Base-by-base conservation (phyloP, 2,113 vertebrate species). In the Pachyramphus minor region DNA sequence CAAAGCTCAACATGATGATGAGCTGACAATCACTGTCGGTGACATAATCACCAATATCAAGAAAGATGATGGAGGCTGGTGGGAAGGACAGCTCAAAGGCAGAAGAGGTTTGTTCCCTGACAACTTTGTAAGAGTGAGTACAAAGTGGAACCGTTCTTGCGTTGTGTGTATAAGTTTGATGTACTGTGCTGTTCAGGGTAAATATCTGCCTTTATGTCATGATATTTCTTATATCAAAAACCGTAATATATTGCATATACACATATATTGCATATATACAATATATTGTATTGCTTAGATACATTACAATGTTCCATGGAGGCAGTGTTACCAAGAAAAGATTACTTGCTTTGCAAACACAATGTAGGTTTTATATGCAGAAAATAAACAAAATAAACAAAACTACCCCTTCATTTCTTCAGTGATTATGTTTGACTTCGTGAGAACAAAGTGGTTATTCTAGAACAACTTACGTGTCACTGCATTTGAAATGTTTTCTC, bases 121-220 rank as follows among this genome's bases (percentile, higher is more conserved):
- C 98, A 99, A 99, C 98, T 99, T 99, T 97, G 99, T 99, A 98
- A 98, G 99, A 98, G 99, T 99, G 98, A 99, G 99, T 99, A 98
- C 97, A 98, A 98, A 97, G 97, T 97, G 95, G 96, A 98, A 97
- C 93, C 88, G 96, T 98, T 98, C 97, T 96, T 89, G 94, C 96
- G 82, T 96, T 89, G 86, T 94, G 45, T 92, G 93, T 95, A 78
- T 92, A 92, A 5, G 2, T 84, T 92, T 85, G 55, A 27, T 89
- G 31, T 85, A 44, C 44, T 88, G 30, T 89, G 50, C 47, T 80
- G 52, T 55, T 90, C 21, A 37, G 55, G 53, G 33, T 84, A 47
- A 64, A 41, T 63, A 52, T 21, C 55, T 14, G 25, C 68, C 47
- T 91, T 85, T 81, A 30, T 60, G 23, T 76, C 6, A 9, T 71